Percentiles rank a stretch among this genome's conserved stretches.
Conservation (phyloP, 1,140 invertebrate species). For the Oryzaephilus surinamensis region DNA sequence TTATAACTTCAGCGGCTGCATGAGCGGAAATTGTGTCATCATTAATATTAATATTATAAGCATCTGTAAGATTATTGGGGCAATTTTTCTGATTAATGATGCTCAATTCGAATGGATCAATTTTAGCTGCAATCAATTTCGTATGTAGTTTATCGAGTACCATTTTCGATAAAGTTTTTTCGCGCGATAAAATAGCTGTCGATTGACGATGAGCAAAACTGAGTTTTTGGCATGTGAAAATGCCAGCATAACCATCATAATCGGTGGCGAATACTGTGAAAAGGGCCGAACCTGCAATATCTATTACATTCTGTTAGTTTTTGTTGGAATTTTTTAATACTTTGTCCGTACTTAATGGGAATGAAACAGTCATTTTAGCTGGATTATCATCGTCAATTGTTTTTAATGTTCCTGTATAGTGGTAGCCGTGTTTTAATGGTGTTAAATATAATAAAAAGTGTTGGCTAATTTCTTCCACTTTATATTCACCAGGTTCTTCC, state of each 20-base stretch:
- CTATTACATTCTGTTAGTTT: constrained; percentile 34
- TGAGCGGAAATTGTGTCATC: constrained; percentile 62
- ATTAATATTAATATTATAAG: constrained; percentile 57
- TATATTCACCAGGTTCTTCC: constrained; percentile 55
- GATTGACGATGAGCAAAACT: constrained; percentile 61
- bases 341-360: constrained; percentile 73
- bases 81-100: constrained; percentile 61
- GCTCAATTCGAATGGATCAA: constrained; percentile 64
- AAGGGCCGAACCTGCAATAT: constrained; percentile 59
- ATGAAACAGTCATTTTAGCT: constrained; percentile 60
- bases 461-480: constrained; percentile 62
- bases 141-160: constrained; percentile 51
- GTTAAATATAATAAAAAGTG: constrained; percentile 56
- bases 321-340: too few relatives aligned
- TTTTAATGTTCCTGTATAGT: constrained; percentile 60
- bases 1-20: constrained; percentile 55
- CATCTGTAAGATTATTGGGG: constrained; percentile 39
- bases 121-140: constrained; percentile 46
- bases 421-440: constrained; percentile 61
- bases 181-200: constrained; percentile 65
- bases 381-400: constrained; percentile 53
- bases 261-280: constrained; percentile 67
- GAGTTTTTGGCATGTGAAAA: constrained; percentile 72
- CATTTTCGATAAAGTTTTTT: constrained; percentile 53
- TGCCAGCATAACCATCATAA: constrained; percentile 60